Conservation (phyloP, 2,113 vertebrate species). For the Thymallus thymallus region DNA sequence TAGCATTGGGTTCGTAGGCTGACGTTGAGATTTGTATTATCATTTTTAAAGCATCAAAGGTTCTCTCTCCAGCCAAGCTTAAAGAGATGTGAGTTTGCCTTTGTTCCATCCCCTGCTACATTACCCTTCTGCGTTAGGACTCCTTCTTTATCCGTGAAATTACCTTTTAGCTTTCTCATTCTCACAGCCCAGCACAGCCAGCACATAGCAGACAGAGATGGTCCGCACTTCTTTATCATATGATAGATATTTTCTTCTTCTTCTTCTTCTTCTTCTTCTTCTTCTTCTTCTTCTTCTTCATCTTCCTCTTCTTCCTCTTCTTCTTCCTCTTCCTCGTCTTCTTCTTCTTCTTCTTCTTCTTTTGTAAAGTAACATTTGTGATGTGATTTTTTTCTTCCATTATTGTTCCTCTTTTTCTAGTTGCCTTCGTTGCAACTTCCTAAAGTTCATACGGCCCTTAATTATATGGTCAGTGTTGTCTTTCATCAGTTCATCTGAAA, state of each 20-base stretch:
- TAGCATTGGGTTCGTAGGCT: constrained; percentile 72
- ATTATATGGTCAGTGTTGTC: constrained; percentile 67
- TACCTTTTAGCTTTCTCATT: constrained; percentile 86
- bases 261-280: constrained; percentile 21
- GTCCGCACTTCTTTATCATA: constrained; percentile 76
- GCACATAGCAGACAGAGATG: constrained; percentile 49
- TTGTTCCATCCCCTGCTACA: constrained; percentile 83
- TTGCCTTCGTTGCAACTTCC: too few species aligned
- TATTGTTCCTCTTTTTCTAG: too few species aligned
- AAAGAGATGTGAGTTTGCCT: constrained; percentile 86
- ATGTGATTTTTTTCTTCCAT: too few species aligned
- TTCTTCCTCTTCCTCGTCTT: background rate
- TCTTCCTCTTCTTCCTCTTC: too few species aligned
- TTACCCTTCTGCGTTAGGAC: constrained; percentile 82
- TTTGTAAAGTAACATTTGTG: background rate
- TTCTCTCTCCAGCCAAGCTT: constrained; percentile 81
- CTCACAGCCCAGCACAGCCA: constrained; percentile 75
- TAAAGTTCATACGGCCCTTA: constrained; percentile 66
- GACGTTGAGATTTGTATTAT: constrained; percentile 83
- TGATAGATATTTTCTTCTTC: constrained; percentile 31
- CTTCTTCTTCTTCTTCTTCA: constrained; percentile 58
- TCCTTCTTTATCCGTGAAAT: constrained; percentile 85
- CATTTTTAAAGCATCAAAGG: constrained; percentile 86
- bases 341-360: background rate
- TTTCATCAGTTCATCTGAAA: constrained; percentile 71